Base-by-base conservation (phyloP, 2,797 vertebrate species). In the Sylvilagus floridanus region DNA sequence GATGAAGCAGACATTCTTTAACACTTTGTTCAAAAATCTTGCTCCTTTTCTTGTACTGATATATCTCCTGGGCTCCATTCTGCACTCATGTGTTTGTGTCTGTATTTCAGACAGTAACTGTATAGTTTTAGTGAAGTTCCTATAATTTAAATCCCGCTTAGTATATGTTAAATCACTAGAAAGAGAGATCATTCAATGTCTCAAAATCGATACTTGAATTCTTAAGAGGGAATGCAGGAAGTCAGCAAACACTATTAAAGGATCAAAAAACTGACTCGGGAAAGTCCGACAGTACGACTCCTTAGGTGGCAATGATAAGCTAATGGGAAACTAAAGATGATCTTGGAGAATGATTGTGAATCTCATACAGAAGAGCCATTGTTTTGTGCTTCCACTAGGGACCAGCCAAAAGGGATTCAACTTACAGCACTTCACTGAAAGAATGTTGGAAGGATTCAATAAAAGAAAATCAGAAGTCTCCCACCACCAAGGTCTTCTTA, bases 361-460 rank as follows among this genome's bases (percentile, higher is more conserved):
- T 92, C 94, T 95, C 90, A 73, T 69, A 97, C 92, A 97, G 68
- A 96, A 75, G 68, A 86, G 22, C 88, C 94, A 66, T 97, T 97
- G 96, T 97, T 95, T 89, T 95, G 62, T 88, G 22, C 92, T 94
- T 91, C 69, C 62, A 95, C 85, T 87, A 9, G 88, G 42, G 52
- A 47, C 86, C 92, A 96, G 71, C 71, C 66, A 86, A 95, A 86
- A 94, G 4, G 84, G 95, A 96, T 73, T 97, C 88, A 92, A 92
- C 22, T 97, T 97, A 97, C 96, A 95, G 76, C 5, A 54, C 32
- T 95, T 96, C 32, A 86, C 52, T 35, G 30, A 95, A 93, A 96
- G 79, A 94, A 88, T 52, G 82, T 86, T 69, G 92, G 47, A 95
- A 85, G 84, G 90, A 93, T 91, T 94, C 93, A 93, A 35, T 90